A percentile compares a stretch with the other conserved stretches of the same genome.
phyloP scores from a whole-genome alignment of 1,140 invertebrate species.

The Melipona quadrifasciata region DNA sequence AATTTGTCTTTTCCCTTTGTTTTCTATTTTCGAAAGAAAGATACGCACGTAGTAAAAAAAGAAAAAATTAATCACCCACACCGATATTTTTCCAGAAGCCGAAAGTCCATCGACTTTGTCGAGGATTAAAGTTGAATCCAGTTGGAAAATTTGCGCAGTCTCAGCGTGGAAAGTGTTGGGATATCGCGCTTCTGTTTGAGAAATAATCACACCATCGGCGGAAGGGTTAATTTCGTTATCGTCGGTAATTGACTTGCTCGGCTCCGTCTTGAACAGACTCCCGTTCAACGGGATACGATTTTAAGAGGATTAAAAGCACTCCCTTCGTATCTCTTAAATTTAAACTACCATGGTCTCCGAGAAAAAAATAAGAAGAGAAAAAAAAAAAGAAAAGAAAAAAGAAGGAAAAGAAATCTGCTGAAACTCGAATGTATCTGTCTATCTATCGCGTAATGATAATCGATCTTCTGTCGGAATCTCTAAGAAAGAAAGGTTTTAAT shows the following conservation, averaged over 20 bases:
- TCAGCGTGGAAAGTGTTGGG: not conserved
- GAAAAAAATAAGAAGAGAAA: too few species aligned
- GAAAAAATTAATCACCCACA: not conserved
- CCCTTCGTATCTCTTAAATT: not conserved
- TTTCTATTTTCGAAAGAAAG: too few species aligned
- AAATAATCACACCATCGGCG: not conserved
- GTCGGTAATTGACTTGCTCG: constrained; percentile 4
- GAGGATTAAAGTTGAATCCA: not conserved
- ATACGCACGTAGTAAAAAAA: too few species aligned
- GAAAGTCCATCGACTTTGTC: not conserved
- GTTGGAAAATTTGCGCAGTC: not conserved
- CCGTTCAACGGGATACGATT: not conserved
- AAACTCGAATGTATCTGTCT: not conserved
- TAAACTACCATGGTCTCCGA: not conserved
- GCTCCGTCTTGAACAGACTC: not conserved
- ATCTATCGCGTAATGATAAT: not conserved
- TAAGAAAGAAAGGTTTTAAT: not conserved
- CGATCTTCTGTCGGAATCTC: not conserved
- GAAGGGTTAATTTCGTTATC: constrained; percentile 6
- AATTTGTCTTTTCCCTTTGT: too few species aligned
- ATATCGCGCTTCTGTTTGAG: not conserved
- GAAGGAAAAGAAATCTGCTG: not conserved
- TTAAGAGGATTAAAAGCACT: not conserved
- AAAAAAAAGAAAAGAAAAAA: too few species aligned
- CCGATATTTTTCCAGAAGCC: not conserved